Evolutionary conservation across 2,888 invertebrate genomes (phyloP).

Genomic region (Gibbula magus): DNA sequence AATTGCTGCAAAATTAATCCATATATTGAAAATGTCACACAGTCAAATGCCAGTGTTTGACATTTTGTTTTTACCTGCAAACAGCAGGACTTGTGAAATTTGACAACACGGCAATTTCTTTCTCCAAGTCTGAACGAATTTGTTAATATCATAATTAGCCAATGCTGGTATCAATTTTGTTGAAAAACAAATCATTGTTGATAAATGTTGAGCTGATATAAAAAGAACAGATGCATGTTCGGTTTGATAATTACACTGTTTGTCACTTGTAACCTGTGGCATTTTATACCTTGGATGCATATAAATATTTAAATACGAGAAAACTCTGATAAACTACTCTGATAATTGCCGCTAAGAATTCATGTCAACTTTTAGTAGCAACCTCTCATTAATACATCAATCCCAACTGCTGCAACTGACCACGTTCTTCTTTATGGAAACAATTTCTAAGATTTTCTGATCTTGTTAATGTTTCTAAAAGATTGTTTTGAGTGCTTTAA

Average conservation of each 20-base stretch:
- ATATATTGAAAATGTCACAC: constrained; percentile 14
- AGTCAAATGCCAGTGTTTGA: constrained; percentile 9
- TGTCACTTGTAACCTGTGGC: background rate
- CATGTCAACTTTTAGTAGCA: too few relatives aligned
- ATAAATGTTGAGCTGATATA: background rate
- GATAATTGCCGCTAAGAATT: too few relatives aligned
- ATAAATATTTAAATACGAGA: background rate
- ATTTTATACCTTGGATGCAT: background rate
- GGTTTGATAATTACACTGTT: background rate
- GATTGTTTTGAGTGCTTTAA: too few relatives aligned
- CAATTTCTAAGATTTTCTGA: too few relatives aligned
- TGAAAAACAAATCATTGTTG: background rate
- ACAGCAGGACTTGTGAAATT: constrained; percentile 12
- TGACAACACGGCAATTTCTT: background rate
- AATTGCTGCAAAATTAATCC: constrained; percentile 22
- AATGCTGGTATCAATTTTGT: background rate
- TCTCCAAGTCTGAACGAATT: background rate
- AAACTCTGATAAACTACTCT: too few relatives aligned
- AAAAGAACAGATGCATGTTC: background rate
- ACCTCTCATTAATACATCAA: too few relatives aligned
- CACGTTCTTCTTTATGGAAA: too few relatives aligned
- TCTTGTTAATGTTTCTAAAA: too few relatives aligned
- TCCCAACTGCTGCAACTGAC: too few relatives aligned
- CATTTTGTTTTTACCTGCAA: constrained; percentile 16
- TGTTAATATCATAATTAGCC: constrained; percentile 18